Evolutionary conservation across 2,797 vertebrate genomes (phyloP).

Genomic region (Rhincodon typus): DNA sequence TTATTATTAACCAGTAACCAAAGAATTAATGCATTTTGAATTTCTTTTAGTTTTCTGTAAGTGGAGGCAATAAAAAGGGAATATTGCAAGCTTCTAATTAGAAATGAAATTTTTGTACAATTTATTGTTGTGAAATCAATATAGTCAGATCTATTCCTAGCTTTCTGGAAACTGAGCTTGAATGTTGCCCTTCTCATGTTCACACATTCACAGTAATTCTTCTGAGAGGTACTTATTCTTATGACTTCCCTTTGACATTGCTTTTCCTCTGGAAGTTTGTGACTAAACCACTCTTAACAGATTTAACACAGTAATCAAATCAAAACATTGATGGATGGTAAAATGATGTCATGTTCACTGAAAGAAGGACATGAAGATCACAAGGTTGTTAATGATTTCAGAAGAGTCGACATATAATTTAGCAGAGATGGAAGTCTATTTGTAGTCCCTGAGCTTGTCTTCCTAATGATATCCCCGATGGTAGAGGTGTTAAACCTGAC

Average conservation of each 20-base stretch:
- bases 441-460: neutral
- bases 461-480: neutral
- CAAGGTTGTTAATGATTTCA: neutral
- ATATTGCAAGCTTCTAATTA: neutral
- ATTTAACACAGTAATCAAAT: neutral
- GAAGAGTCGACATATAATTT: neutral
- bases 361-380: neutral
- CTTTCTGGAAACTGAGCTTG: neutral
- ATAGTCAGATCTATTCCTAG: neutral
- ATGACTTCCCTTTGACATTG: neutral
- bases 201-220: neutral
- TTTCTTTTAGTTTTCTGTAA: too few relatives aligned
- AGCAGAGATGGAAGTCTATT: neutral
- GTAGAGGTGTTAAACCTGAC: neutral
- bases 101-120: neutral
- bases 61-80: neutral
- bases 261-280: neutral
- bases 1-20: too few relatives aligned
- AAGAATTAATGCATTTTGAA: too few relatives aligned
- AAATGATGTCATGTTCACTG: neutral
- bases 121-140: neutral
- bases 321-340: neutral
- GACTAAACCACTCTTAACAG: neutral
- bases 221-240: neutral
- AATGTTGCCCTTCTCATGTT: neutral